Evolutionary conservation across 1,140 invertebrate species (phyloP).

Genomic region (Drosophila persimilis): DNA sequence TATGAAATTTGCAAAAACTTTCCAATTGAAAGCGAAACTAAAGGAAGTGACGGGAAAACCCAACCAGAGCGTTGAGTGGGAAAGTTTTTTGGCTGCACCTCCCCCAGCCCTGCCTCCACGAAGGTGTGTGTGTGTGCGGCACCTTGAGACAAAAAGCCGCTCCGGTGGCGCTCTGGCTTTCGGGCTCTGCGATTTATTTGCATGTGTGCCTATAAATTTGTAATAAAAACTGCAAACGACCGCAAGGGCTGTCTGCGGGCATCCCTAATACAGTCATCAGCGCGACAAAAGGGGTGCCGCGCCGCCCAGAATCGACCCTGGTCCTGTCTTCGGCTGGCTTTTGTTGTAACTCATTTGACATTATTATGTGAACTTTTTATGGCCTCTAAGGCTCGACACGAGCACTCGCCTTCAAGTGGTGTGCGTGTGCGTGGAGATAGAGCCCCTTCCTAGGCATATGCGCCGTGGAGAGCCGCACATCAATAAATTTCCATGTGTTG

Average conservation of each 20-base stretch:
- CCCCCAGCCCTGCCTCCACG: too few relatives aligned
- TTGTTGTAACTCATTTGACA: conserved; percentile 81
- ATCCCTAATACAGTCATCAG: conserved; percentile 74
- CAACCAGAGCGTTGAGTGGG: conserved; percentile 6
- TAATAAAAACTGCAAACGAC: conserved; percentile 81
- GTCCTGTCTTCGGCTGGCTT: conserved; percentile 39
- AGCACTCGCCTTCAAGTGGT: conserved; percentile 32
- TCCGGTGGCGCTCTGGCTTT: too few relatives aligned
- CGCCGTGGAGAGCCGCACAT: conserved; percentile 5
- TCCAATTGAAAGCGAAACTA: conserved; percentile 62
- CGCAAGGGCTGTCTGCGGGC: conserved; percentile 47
- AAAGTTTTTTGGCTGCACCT: conserved; percentile 33
- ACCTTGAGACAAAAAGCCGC: conserved; percentile 11
- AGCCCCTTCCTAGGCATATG: conserved; percentile 43
- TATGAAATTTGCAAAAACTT: conserved; percentile 76
- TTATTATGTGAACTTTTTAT: conserved; percentile 82
- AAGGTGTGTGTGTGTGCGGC: not conserved
- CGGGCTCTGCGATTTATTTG: conserved; percentile 71
- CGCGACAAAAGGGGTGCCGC: conserved; percentile 47
- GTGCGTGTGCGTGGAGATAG: conserved; percentile 25
- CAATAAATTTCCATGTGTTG: conserved; percentile 72
- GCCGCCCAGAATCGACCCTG: conserved; percentile 3
- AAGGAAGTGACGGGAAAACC: not conserved
- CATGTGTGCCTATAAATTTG: conserved; percentile 82
- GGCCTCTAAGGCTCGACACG: conserved; percentile 69